A percentile compares a stretch with the other conserved stretches of the same genome.
These are phyloP conservation scores for Apistogramma diplotaenia DNA, from an alignment of 2,113 vertebrate species.

Conservation along the genomic window DNA sequence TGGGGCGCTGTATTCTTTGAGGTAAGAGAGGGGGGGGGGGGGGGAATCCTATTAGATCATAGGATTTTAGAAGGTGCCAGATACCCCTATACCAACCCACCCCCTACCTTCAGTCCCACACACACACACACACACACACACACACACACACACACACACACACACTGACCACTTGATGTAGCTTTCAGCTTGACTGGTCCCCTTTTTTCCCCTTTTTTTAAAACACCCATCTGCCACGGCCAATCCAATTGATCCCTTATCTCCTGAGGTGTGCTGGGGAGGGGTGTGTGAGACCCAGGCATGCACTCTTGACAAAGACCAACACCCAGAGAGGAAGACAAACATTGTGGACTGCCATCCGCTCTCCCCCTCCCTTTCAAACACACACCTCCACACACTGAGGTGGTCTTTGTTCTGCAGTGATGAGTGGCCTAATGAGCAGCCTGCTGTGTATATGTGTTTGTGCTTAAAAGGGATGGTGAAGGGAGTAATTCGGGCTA, in stretches of 20 bases:
- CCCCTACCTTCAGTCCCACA: conserved; percentile 3
- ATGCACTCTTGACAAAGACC: conserved; percentile 43
- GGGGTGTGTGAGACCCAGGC: background rate
- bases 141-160: background rate
- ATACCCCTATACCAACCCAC: background rate
- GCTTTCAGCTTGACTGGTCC: conserved; percentile 37
- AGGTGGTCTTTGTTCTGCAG: conserved; percentile 62
- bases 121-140: conserved; percentile 10
- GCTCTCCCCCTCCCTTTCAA: background rate
- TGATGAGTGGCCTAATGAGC: conserved; percentile 55
- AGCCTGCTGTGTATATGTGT: conserved; percentile 31
- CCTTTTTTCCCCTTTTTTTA: conserved; percentile 9
- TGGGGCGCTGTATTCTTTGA: too few species aligned
- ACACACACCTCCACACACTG: conserved; percentile 30
- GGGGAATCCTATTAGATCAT: too few species aligned
- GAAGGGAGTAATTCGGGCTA: conserved; percentile 57
- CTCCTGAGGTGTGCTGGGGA: conserved; percentile 33
- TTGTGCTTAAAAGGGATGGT: conserved; percentile 41
- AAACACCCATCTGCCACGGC: conserved; percentile 20
- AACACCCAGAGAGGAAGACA: conserved; percentile 23
- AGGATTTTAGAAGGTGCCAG: conserved; percentile 42
- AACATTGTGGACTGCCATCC: background rate
- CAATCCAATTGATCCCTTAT: conserved; percentile 57
- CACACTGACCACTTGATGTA: conserved; percentile 43
- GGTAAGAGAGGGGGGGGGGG: too few species aligned